Evolutionary conservation across 2,797 vertebrate species (phyloP).

Genomic region (Botia almorhae): DNA sequence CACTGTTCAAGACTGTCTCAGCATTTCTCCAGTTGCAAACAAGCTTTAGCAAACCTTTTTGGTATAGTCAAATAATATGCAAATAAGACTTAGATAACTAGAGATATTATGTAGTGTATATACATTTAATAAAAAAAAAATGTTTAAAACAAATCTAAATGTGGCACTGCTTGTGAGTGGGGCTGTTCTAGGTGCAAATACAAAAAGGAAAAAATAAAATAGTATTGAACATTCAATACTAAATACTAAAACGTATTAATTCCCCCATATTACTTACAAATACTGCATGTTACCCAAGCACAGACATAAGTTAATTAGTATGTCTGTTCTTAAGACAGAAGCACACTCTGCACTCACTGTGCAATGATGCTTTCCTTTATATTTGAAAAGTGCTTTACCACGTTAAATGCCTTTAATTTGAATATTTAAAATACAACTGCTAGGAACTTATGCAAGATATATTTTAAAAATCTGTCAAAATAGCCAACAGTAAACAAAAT

Average conservation of each 20-base stretch:
- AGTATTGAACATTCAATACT: neutral
- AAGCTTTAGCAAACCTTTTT: neutral
- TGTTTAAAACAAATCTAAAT: neutral
- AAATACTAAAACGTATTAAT: neutral
- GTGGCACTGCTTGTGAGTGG: neutral
- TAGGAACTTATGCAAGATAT: constrained; percentile 46
- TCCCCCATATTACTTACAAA: neutral
- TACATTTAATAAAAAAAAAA: neutral
- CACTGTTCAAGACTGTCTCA: neutral
- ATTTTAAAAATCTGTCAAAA: constrained; percentile 27
- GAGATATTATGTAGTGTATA: neutral
- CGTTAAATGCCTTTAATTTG: neutral
- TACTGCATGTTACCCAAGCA: constrained; percentile 6
- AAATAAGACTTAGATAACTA: neutral
- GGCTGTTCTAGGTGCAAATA: neutral
- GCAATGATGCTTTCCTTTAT: neutral
- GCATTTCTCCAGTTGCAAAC: neutral
- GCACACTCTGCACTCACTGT: neutral
- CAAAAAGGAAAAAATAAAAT: neutral
- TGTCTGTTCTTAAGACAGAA: neutral
- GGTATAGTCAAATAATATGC: constrained; percentile 14
- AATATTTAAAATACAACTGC: constrained; percentile 11
- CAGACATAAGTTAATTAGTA: neutral
- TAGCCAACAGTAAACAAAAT: neutral
- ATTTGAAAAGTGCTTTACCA: constrained; percentile 13